Evolutionary conservation across 2,888 invertebrate species (phyloP), one percentile per base, ranked within the genome.

Genomic region (Ennomos erosarius): DNA sequence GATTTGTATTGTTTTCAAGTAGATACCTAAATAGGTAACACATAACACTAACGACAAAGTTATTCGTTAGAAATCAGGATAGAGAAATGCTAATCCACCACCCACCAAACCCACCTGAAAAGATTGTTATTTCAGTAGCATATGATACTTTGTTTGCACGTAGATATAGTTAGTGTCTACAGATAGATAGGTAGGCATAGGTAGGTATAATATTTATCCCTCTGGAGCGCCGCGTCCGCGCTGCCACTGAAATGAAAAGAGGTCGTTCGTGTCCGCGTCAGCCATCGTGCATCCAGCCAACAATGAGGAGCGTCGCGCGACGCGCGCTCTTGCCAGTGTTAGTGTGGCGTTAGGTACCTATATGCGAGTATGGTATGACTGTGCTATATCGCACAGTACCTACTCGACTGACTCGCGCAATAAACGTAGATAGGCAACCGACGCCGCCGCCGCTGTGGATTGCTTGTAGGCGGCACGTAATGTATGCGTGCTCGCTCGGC

Each of bases 191-290:
- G n/a, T n/a, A n/a, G n/a, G n/a, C n/a, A n/a, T n/a, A n/a, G n/a
- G 46, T 42, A 34, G n/a, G 37, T 52, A 44, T 43, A 38, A 44
- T 43, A 38, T 50, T 10, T 54, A 47, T 55, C 74, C 78, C 79
- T 72, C 76, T 75, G 77, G 76, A 80, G 71, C 71, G 67, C 64
- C 67, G 70, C 78, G 71, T 67, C 70, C 69, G 74, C 78, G 76
- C 79, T 83, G 87, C 88, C 85, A 84, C 84, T 88, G 85, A 84
- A 89, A 86, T 79, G 80, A 82, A 91, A 90, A 90, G 89, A 90
- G 90, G 89, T 89, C 90, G 88, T 70, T 74, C 79, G 81, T 81
- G 85, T 76, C 80, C 81, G 73, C 81, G 82, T 79, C 83, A 81
- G 70, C 75, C 75, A 74, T 76, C 79, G 75, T 68, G 72, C 78